Base-by-base conservation (phyloP, 2,797 vertebrate species). In the Momotus momota region DNA sequence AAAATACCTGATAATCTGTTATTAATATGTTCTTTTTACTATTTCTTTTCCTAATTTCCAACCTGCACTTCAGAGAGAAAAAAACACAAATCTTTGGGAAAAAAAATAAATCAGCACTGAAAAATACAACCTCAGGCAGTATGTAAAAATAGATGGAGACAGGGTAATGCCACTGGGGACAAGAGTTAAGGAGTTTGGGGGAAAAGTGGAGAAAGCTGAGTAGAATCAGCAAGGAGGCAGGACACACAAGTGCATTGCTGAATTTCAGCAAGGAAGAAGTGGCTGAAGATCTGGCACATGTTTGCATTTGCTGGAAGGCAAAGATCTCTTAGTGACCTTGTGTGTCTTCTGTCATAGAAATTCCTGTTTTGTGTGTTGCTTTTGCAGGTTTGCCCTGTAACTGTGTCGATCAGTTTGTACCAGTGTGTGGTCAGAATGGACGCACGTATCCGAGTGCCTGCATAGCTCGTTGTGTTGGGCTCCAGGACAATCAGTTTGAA, bases 381-480 rank as follows among this genome's bases (percentile, higher is more conserved):
- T 90, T 91, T 89, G 20, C 97, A 99, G 99, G 99, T 92, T 98
- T 99, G 27, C 99, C 99, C 2, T 99, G 99, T 94, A 98, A 98
- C 93, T 99, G 99, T 73, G 98, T 98, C 0, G 99, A 99, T 95
- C 98, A 98, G 94, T 99, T 99, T 89, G 98, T 99, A 73, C 99
- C 99, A 0, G 99, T 99, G 3, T 99, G 99, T 81, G 99, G 99
- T 23, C 98, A 97, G 5, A 99, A 99, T 3, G 99, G 99, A 19
- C 99, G 99, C 74, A 99, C 99, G 0, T 99, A 99, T 61, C 99
- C 99, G 86, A 99, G 99, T 7, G 99, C 99, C 0, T 99, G 99
- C 29, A 98, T 99, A 72, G 99, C 99, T 35, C 99, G 99, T 81
- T 99, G 99, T 38, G 98, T 99, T 92, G 99, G 99, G n/a, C 99